Conservation (phyloP, 2,888 invertebrate genomes). For the Ariolimax columbianus region DNA sequence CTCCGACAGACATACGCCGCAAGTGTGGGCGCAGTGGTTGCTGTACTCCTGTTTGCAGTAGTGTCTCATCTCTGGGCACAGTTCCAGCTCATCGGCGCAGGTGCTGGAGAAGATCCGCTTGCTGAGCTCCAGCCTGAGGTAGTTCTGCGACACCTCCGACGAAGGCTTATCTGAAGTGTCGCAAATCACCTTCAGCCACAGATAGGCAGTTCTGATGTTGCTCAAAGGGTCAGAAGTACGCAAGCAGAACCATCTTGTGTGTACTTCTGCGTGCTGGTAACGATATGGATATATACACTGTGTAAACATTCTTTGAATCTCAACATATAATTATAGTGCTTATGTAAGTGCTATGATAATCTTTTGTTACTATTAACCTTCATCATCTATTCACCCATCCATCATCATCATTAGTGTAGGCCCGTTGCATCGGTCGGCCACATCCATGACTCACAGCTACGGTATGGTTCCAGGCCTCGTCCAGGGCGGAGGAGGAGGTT, state of each 20-base stretch:
- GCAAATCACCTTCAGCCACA: conserved; percentile 69
- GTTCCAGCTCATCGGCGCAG: conserved; percentile 68
- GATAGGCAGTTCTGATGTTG: conserved; percentile 60
- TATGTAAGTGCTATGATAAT: no score
- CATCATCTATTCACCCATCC: no score
- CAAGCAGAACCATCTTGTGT: conserved; percentile 59
- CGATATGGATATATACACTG: no score
- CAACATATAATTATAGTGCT: no score
- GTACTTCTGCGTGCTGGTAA: conserved; percentile 24
- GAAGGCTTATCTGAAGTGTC: conserved; percentile 56
- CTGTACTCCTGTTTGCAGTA: conserved; percentile 58
- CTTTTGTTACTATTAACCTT: no score
- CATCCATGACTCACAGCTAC: no score
- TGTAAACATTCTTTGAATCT: no score
- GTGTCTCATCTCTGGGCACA: conserved; percentile 60
- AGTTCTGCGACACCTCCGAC: conserved; percentile 50
- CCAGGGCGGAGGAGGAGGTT: no score
- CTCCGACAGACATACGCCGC: conserved; percentile 53
- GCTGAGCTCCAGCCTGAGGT: conserved; percentile 51
- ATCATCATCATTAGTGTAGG: no score
- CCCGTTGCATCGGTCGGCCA: no score
- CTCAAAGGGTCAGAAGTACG: conserved; percentile 61
- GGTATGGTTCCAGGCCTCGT: no score
- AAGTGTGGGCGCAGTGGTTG: conserved; percentile 53
- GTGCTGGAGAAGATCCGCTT: conserved; percentile 56